Evolutionary conservation across 2,888 invertebrate species (phyloP).

Genomic region (Cryptocheilus praepositus): DNA sequence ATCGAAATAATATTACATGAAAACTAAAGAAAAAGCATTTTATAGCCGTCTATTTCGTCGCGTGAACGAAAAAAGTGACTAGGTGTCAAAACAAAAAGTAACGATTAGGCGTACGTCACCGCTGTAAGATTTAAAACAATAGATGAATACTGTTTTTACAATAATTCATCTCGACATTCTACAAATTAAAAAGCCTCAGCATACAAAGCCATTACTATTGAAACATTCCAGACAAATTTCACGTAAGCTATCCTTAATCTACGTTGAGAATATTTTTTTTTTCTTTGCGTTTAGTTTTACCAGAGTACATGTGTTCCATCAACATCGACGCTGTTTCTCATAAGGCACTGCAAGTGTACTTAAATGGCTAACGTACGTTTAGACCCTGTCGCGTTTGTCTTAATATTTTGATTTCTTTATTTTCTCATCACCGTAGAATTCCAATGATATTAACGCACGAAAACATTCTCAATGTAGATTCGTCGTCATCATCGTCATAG

Average conservation of each 20-base stretch:
- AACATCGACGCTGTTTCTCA: neutral
- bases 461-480: constrained; percentile 2
- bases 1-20: constrained; percentile 62
- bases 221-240: constrained; percentile 51
- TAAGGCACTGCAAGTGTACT: constrained; percentile 9
- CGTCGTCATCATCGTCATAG: constrained; percentile 1
- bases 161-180: constrained; percentile 35
- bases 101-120: constrained; percentile 36
- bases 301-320: neutral
- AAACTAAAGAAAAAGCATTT: constrained; percentile 63
- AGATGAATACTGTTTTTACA: constrained; percentile 31
- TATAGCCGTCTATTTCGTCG: constrained; percentile 63
- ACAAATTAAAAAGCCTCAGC: constrained; percentile 37
- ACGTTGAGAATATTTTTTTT: constrained; percentile 27
- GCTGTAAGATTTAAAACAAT: constrained; percentile 32
- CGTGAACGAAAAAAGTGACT: constrained; percentile 39
- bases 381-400: neutral
- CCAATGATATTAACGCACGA: neutral
- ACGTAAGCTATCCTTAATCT: constrained; percentile 31
- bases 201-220: constrained; percentile 27
- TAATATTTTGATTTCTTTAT: neutral
- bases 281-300: no score
- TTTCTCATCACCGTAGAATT: neutral
- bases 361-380: constrained; percentile 4
- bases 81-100: constrained; percentile 36